phyloP scores from a whole-genome alignment of 2,113 vertebrate genomes.

The Paedocypris sp. region DNA sequence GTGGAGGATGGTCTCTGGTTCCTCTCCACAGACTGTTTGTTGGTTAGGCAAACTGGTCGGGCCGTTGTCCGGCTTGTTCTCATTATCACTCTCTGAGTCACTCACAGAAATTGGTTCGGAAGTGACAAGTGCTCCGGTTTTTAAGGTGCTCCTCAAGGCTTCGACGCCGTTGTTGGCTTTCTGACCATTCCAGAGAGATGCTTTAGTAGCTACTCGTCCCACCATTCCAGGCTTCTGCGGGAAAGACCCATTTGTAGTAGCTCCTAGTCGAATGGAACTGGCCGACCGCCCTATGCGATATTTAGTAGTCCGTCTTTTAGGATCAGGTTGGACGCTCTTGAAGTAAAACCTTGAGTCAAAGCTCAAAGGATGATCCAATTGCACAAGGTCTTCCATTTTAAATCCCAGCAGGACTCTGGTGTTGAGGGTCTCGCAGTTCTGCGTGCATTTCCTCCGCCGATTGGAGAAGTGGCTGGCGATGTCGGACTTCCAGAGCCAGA shows the following conservation, averaged over 20 bases:
- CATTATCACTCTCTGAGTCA: slow-evolving; percentile 61
- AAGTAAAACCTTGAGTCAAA: slow-evolving; percentile 66
- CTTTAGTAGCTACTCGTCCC: slow-evolving; percentile 18
- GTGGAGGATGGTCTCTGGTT: slow-evolving; percentile 18
- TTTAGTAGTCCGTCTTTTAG: slow-evolving; percentile 67
- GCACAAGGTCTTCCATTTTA: slow-evolving; percentile 82
- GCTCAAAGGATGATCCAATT: slow-evolving; percentile 77
- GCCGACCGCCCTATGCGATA: slow-evolving; percentile 60
- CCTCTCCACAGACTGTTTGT: neutral
- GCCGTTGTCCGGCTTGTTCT: slow-evolving; percentile 40
- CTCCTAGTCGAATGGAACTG: slow-evolving; percentile 39
- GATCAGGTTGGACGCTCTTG: slow-evolving; percentile 58
- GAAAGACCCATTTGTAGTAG: slow-evolving; percentile 37
- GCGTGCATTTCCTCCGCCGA: slow-evolving; percentile 78
- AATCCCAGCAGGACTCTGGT: slow-evolving; percentile 81
- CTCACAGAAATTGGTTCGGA: slow-evolving; percentile 57
- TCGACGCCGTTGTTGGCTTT: slow-evolving; percentile 44
- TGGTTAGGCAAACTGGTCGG: neutral
- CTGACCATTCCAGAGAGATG: slow-evolving; percentile 34
- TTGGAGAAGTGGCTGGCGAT: slow-evolving; percentile 86
- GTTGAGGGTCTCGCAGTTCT: slow-evolving; percentile 77
- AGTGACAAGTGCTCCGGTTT: slow-evolving; percentile 44
- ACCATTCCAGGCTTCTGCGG: slow-evolving; percentile 11
- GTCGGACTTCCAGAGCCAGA: slow-evolving; percentile 96
- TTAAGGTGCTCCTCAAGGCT: slow-evolving; percentile 51